Evolutionary conservation across 1,140 invertebrate genomes (phyloP), one percentile per base, ranked within the genome.

Genomic region (Nilaparvata lugens): DNA sequence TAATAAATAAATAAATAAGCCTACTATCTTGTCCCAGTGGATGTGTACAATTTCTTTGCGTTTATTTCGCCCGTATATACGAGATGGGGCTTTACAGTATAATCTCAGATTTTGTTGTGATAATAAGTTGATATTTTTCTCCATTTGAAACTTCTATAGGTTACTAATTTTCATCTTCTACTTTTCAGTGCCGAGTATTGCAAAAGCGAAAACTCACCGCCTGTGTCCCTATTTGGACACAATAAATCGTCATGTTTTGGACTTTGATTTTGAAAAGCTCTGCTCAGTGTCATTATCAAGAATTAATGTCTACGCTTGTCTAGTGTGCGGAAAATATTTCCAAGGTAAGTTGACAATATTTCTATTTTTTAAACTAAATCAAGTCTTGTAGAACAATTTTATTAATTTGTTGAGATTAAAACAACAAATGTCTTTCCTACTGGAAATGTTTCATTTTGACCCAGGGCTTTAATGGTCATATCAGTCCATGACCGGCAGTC

Each of bases 211-310:
- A 57, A 66, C 65, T 18, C 75, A 75, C 52, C 71, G 79, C 28
- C 58, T 79, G 24, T 98, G 96, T 73, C 95, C 96, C 1, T 98
- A 98, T 72, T 75, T 98, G 62, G 96, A 98, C 70, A 97, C 95
- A 16, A 98, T 98, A 48, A 97, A 98, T 75, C 81, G 95, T 53
- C 93, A 95, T 72, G 86, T 98, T 65, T 76, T 99, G 53, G 97
- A 99, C 78, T 99, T 99, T 82, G 97, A 99, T 79, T 99, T 99
- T 82, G 97, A 99, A 74, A 99, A 99, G 74, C 76, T 99, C 3
- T 99, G 97, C 73, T 99, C 95, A 1, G 88, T 99, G 19, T 98
- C 96, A 2, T 74, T 99, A 43, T 98, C 95, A 0, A 87, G 97
- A 71, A 96, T 99, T 56, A 99, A 99, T 81, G 96, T 99, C 21